Base-by-base conservation (phyloP, 2,888 invertebrate species). In the Urechis unicinctus region DNA sequence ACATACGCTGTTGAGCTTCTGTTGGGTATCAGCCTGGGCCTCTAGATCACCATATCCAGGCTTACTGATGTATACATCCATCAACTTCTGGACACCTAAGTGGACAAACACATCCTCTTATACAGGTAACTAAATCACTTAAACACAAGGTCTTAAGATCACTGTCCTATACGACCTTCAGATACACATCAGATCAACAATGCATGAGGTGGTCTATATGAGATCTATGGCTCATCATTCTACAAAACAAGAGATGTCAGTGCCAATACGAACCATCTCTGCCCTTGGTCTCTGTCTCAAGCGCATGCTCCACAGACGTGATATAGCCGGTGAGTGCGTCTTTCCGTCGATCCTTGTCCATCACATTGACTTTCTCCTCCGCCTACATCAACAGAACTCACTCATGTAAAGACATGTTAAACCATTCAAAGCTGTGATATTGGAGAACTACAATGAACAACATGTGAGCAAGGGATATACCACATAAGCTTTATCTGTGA, bases 321-420 rank as follows among this genome's bases (percentile, higher is more conserved):
- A 93, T 79, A 52, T 93, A 85, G 76, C 91, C 89, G 54, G 91
- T 83, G 57, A 95, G 79, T 2, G 91, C 88, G 83, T 89, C 88
- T 80, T 89, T 90, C 68, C 94, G 83, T 59, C 94, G 81, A 71
- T 92, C 93, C 53, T 86, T 83, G 77, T 94, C 93, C 93, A 95
- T 94, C 29, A 89, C 89, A 67, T 93, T 83, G 1, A 90, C 90
- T 63, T 89, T 87, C 79, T 95, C 94, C 75, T 95, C 94, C 68
- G 94, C 92, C 78, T 78, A 56, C n/a, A 64, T 57, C 25, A 24
- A 30, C 26, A n/a, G 24, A 21, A 43, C 6, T 21, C 3, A 44
- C n/a, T 28, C 13, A n/a, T n/a, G n/a, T n/a, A n/a, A n/a, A n/a
- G n/a, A n/a, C n/a, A n/a, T n/a, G n/a, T n/a, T n/a, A n/a, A n/a